Conservation (phyloP, 2,113 vertebrate genomes). For the Gymnobelideus leadbeateri region DNA sequence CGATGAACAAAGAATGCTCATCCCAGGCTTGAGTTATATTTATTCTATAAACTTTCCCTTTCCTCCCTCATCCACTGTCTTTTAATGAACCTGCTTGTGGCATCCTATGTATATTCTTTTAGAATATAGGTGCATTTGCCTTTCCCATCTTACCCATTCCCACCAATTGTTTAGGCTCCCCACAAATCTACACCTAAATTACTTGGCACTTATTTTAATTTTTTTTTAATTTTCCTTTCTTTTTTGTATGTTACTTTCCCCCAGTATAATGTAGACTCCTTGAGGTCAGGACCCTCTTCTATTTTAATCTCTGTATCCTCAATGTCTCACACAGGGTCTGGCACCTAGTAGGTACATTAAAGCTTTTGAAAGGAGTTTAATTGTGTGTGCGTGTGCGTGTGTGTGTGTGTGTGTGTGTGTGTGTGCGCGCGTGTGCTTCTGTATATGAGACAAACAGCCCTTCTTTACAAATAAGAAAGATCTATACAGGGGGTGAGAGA, state of each 20-base stretch:
- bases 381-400: not conserved
- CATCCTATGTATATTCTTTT: not conserved
- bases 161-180: not conserved
- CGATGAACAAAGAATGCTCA: not conserved
- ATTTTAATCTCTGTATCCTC: not conserved
- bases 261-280: not conserved
- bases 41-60: not conserved
- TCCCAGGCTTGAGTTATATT: not conserved
- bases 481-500: conserved; percentile 34
- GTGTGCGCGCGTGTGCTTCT: not conserved
- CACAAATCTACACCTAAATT: not conserved
- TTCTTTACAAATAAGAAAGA: conserved; percentile 44
- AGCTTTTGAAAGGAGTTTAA: not conserved
- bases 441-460: not conserved
- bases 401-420: not conserved
- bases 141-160: not conserved
- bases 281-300: not conserved
- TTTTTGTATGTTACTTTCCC: not conserved
- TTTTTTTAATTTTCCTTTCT: not conserved
- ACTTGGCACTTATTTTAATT: not conserved
- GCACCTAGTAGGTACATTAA: not conserved
- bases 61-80: not conserved
- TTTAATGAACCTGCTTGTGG: not conserved
- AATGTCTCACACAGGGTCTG: not conserved
- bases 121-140: not conserved